Conservation (phyloP, 2,797 vertebrate species). For the Dryobates pubescens region DNA sequence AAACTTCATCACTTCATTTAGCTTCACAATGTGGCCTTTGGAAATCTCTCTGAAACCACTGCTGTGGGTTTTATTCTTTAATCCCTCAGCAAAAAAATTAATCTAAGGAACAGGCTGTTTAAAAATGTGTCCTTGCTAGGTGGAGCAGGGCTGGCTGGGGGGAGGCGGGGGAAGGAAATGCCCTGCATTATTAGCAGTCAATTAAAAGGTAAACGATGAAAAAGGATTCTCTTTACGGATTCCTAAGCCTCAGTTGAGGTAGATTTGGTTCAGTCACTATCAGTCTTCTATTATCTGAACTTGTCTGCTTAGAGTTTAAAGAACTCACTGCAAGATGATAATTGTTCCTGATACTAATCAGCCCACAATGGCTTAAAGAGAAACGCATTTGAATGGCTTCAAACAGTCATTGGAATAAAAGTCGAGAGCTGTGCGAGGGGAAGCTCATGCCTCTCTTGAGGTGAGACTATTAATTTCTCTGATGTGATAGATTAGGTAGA, state of each 20-base stretch:
- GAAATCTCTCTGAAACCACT: not conserved
- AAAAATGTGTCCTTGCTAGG: not conserved
- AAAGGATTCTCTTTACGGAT: not conserved
- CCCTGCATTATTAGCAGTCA: not conserved
- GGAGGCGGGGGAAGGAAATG: fast-evolving
- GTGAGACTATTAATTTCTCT: not conserved
- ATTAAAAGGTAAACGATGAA: not conserved
- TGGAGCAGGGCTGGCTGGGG: not conserved
- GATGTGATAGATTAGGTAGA: not conserved
- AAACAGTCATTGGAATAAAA: not conserved
- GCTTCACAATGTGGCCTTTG: not conserved
- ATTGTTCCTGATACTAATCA: not conserved
- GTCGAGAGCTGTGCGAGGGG: not conserved
- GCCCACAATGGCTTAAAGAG: not conserved
- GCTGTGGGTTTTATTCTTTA: not conserved
- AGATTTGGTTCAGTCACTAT: not conserved
- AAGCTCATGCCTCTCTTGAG: not conserved
- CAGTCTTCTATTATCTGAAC: not conserved
- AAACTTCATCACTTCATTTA: too few relatives aligned
- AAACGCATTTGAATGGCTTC: not conserved
- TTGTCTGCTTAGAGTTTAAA: not conserved
- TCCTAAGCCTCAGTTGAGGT: not conserved
- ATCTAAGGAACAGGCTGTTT: not conserved
- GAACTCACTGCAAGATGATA: not conserved
- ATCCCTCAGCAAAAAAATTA: not conserved